Conservation (phyloP, 2,797 vertebrate species). For the Manis pentadactyla region DNA sequence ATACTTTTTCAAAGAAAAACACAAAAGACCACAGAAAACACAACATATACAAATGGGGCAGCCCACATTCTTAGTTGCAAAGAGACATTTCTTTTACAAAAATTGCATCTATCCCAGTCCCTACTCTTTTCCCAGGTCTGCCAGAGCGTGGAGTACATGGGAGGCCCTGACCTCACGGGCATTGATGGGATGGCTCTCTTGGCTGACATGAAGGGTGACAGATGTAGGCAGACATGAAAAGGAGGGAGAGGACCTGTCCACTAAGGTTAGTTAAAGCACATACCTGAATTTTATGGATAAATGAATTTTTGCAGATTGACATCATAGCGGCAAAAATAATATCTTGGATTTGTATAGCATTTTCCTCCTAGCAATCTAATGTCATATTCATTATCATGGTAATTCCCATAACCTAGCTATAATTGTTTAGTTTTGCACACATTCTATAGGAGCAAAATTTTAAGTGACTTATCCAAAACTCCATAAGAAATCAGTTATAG, state of each 20-base stretch:
- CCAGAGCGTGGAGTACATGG: too few relatives aligned
- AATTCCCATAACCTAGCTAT: background rate
- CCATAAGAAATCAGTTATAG: background rate
- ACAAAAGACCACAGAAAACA: background rate
- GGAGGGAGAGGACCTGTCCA: background rate
- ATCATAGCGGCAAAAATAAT: background rate
- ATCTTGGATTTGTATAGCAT: background rate
- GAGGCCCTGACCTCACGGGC: rapidly evolving
- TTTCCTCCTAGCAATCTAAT: background rate
- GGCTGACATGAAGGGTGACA: background rate
- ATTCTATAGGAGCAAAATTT: background rate
- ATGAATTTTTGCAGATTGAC: background rate
- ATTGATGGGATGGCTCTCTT: background rate
- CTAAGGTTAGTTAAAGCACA: background rate
- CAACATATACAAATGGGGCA: background rate
- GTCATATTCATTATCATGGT: background rate
- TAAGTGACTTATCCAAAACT: conserved; percentile 13
- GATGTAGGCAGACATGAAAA: background rate
- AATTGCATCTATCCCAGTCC: background rate
- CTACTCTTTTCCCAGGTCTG: background rate
- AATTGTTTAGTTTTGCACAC: background rate
- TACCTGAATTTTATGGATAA: background rate
- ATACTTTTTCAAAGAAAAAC: background rate
- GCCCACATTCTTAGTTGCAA: background rate
- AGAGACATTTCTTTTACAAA: background rate